Evolutionary conservation across 2,888 invertebrate species (phyloP).

Genomic region (Brachypalpus laphriformis): DNA sequence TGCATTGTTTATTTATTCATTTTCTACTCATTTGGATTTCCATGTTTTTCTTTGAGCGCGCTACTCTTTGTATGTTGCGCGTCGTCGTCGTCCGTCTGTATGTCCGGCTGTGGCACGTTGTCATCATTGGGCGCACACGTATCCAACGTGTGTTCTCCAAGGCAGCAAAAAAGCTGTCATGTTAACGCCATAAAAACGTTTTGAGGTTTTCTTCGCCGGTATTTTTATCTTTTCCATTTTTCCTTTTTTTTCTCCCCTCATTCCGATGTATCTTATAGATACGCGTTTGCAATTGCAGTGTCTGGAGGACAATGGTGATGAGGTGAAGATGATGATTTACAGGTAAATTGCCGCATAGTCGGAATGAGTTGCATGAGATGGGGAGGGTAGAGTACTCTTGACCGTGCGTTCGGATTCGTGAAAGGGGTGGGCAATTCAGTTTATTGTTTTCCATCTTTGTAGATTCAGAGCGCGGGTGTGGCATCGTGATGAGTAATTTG

Average conservation of each 20-base stretch:
- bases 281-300: slow-evolving; percentile 38
- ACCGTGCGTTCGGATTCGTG: slow-evolving; percentile 22
- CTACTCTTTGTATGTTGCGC: slow-evolving; percentile 45
- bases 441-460: slow-evolving; percentile 41
- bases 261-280: slow-evolving; percentile 23
- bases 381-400: slow-evolving; percentile 13
- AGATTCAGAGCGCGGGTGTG: slow-evolving; percentile 46
- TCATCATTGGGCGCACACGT: slow-evolving; percentile 61
- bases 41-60: slow-evolving; percentile 46
- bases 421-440: slow-evolving; percentile 13
- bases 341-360: slow-evolving; percentile 62
- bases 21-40: slow-evolving; percentile 63
- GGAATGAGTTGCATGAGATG: neutral
- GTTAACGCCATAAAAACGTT: slow-evolving; percentile 74
- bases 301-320: slow-evolving; percentile 31
- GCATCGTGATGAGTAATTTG: slow-evolving; percentile 44
- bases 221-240: neutral
- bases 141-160: slow-evolving; percentile 65
- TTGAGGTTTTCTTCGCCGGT: slow-evolving; percentile 68
- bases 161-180: slow-evolving; percentile 72
- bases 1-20: slow-evolving; percentile 61
- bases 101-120: slow-evolving; percentile 57
- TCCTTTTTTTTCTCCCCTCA: neutral
- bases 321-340: slow-evolving; percentile 59
- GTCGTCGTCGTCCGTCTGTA: slow-evolving; percentile 17